Evolutionary conservation across 2,113 vertebrate species (phyloP), one percentile per base, ranked within the genome.

Genomic region (Odocoileus hemionus): DNA sequence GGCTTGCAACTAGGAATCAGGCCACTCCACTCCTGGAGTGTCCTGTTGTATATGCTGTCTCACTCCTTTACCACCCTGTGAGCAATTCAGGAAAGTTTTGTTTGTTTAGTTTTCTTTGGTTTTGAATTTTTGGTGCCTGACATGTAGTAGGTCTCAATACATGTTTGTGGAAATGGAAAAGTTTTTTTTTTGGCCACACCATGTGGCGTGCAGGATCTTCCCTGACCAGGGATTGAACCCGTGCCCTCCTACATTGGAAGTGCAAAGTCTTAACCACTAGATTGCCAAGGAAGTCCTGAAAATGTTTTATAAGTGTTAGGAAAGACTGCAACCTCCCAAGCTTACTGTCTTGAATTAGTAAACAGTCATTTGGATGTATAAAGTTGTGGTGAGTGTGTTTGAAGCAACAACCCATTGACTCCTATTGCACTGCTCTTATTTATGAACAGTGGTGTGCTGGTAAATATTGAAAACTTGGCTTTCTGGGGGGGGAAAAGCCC

Each of bases 51-150:
- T 55, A 16, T 21, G 10, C 25, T 33, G 87, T 74, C n/a, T 91
- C 17, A 26, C 2, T 88, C 16, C 16, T 64, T 8, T 1, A 33
- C 36, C 39, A 57, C 8, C 3, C 28, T 14, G 21, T 47, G 57
- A 78, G 21, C 90, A 15, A 19, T n/a, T 45, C 16, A 47, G 26
- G 50, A 50, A 50, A 33, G n/a, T 55, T 79, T 39, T 52, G 21
- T 84, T 67, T 70, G 52, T 67, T 67, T 67, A 93, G 50, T 52
- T 1, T 90, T 91, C 39, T 74, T 74, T 43, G 13, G 26, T 16
- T 54, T 94, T 54, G 70, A 86, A 43, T 54, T 55, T 95, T 82
- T 90, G 84, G 17, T 85, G 25, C 25, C 58, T 76, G 17, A 39
- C 25, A 74, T 39, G 19, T 21, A 5, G 28, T 85, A 92, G 55